phyloP scores from a whole-genome alignment of 2,888 invertebrate species.

The Helicoverpa assulta region DNA sequence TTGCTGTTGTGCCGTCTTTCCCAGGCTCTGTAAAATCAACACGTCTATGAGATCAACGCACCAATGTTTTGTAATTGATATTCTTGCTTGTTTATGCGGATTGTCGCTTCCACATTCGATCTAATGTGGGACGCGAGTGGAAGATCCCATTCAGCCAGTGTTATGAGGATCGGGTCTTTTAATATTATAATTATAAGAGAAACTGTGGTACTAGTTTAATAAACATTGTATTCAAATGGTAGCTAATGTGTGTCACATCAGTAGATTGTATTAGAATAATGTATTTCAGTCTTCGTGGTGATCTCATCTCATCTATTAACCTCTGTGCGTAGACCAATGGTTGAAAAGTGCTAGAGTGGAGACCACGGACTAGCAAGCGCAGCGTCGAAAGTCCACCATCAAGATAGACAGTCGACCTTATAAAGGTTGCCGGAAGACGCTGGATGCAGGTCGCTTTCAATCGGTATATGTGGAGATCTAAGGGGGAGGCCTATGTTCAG shows the following conservation, averaged over 20 bases:
- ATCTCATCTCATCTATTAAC: not conserved
- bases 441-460: too few species aligned
- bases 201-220: not conserved
- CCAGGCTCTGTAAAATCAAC: conserved; percentile 45
- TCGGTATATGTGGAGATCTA: too few species aligned
- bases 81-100: not conserved
- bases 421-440: too few species aligned
- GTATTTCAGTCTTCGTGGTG: not conserved
- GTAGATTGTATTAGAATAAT: not conserved
- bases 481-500: too few species aligned
- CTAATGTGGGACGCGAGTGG: not conserved
- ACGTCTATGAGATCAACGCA: conserved; percentile 50
- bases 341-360: too few species aligned
- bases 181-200: not conserved
- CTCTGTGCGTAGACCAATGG: too few species aligned
- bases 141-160: not conserved
- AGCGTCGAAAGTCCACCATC: too few species aligned
- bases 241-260: not conserved
- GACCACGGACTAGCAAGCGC: too few species aligned
- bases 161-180: not conserved
- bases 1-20: conserved; percentile 37
- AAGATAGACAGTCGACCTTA: too few species aligned
- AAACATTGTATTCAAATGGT: not conserved
- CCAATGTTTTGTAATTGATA: conserved; percentile 34
- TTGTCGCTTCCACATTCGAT: conserved; percentile 3